These are phyloP conservation scores for Aspiorhynchus laticeps DNA, from an alignment of 2,113 vertebrate species.

Conservation along the genomic window DNA sequence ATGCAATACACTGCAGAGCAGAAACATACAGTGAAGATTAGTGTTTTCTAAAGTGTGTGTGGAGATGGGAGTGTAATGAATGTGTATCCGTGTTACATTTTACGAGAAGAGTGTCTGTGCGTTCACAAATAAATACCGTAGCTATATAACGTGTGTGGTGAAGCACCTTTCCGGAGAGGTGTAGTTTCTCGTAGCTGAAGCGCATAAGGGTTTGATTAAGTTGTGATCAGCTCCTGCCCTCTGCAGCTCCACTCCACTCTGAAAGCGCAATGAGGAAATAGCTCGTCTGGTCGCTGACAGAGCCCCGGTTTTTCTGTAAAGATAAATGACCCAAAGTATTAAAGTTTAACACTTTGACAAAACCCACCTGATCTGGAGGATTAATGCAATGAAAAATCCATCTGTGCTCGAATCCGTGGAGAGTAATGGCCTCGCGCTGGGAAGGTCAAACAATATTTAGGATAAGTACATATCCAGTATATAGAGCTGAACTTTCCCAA, in stretches of 20 bases:
- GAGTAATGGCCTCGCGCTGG: constrained; percentile 65
- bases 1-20: background rate
- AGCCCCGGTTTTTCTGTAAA: constrained; percentile 72
- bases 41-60: background rate
- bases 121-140: constrained; percentile 51
- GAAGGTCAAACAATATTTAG: constrained; percentile 75
- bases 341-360: constrained; percentile 83
- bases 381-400: constrained; percentile 78
- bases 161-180: constrained; percentile 63
- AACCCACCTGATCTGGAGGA: constrained; percentile 82
- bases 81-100: constrained; percentile 51
- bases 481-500: constrained; percentile 60
- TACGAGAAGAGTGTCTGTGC: constrained; percentile 20
- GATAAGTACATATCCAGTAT: constrained; percentile 70
- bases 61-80: constrained; percentile 57
- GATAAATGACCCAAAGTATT: constrained; percentile 84
- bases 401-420: constrained; percentile 69
- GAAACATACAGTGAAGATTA: background rate
- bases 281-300: constrained; percentile 87
- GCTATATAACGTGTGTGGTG: constrained; percentile 50
- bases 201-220: constrained; percentile 87
- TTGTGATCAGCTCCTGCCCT: constrained; percentile 62
- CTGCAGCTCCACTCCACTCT: constrained; percentile 72
- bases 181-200: constrained; percentile 55
- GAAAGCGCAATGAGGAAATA: constrained; percentile 83